phyloP scores from a whole-genome alignment of 2,888 invertebrate species.

The Glyphotaelius pellucidus region DNA sequence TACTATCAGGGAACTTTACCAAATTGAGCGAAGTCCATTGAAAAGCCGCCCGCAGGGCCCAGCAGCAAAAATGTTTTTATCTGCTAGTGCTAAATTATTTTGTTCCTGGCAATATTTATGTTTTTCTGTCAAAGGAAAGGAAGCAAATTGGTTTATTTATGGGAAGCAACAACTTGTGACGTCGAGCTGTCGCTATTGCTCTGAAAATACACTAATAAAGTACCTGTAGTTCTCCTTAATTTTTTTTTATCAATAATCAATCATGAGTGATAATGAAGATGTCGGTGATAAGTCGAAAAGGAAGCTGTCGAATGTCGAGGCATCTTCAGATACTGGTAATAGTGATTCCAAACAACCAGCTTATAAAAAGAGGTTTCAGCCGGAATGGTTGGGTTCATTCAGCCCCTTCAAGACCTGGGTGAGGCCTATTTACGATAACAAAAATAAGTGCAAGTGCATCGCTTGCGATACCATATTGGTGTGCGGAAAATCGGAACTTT shows the following conservation, averaged over 20 bases:
- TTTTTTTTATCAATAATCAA: not conserved
- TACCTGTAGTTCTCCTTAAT: not conserved
- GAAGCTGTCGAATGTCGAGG: not conserved
- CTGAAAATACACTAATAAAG: not conserved
- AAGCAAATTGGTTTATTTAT: too few species aligned
- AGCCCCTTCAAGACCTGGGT: slow-evolving; percentile 27
- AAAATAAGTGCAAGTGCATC: slow-evolving; percentile 16
- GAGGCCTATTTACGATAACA: slow-evolving; percentile 4
- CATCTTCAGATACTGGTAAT: not conserved
- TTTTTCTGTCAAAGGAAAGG: not conserved
- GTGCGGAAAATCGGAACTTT: slow-evolving; percentile 32
- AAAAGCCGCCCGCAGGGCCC: too few species aligned
- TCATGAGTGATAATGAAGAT: not conserved
- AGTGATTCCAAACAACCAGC: not conserved
- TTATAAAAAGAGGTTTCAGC: slow-evolving; percentile 28
- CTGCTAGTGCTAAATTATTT: too few species aligned
- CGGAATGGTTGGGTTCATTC: slow-evolving; percentile 11
- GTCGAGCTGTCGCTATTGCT: not conserved
- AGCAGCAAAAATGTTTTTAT: too few species aligned
- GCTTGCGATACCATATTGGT: slow-evolving; percentile 9
- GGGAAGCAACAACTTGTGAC: too few species aligned
- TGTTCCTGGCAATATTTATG: not conserved
- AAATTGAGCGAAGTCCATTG: too few species aligned
- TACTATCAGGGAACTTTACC: too few species aligned
- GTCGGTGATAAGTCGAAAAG: not conserved